These are phyloP conservation scores for Drepana arcuata DNA, from an alignment of 1,140 invertebrate species.

Conservation along the genomic window DNA sequence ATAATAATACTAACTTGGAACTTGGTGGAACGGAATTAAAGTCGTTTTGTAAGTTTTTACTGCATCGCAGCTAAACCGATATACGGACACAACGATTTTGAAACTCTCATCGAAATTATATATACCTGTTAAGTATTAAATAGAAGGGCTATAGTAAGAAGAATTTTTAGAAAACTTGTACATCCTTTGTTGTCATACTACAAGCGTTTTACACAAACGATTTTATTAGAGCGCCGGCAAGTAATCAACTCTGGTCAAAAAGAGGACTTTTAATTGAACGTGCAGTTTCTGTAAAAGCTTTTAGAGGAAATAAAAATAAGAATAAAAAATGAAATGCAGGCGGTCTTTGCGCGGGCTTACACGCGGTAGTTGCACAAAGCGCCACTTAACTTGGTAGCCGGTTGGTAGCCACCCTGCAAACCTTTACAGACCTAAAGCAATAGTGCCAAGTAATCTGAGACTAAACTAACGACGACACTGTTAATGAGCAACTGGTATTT, in stretches of 20 bases:
- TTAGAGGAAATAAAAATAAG: constrained; percentile 30
- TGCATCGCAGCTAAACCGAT: too few relatives aligned
- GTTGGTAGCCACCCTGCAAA: constrained; percentile 14
- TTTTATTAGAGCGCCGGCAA: too few relatives aligned
- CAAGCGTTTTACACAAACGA: constrained; percentile 23
- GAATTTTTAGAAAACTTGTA: too few relatives aligned
- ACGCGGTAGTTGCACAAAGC: constrained; percentile 18
- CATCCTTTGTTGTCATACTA: too few relatives aligned
- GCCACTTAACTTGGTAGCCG: constrained; percentile 11
- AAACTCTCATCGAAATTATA: too few relatives aligned
- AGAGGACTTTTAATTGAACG: constrained; percentile 33
- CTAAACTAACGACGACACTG: constrained; percentile 11
- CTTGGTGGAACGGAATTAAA: too few relatives aligned
- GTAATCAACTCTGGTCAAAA: constrained; percentile 22
- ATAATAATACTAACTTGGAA: too few relatives aligned
- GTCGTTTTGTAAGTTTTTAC: too few relatives aligned
- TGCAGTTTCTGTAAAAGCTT: constrained; percentile 33
- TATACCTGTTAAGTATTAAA: too few relatives aligned
- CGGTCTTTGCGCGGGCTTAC: constrained; percentile 21
- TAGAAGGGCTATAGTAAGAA: too few relatives aligned
- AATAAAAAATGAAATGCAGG: constrained; percentile 19
- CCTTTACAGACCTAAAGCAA: constrained; percentile 13
- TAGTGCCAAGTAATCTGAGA: constrained; percentile 12
- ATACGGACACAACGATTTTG: too few relatives aligned
- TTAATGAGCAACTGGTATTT: too few relatives aligned